These are phyloP conservation scores for Acanthopagrus latus DNA, from an alignment of 2,797 vertebrate species.

Conservation along the genomic window DNA sequence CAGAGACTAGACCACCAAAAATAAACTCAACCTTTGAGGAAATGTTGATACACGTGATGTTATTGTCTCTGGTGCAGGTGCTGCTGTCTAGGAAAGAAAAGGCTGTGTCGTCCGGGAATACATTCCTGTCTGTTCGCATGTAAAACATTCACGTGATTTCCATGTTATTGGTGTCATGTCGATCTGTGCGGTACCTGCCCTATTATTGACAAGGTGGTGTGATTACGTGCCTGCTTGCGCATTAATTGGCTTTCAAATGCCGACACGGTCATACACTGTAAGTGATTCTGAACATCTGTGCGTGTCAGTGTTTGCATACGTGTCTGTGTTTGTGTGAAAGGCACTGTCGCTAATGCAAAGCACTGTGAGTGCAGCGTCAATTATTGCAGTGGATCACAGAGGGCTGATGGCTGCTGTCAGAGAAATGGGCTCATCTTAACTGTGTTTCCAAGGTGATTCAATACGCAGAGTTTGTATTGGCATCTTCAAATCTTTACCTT, in stretches of 20 bases:
- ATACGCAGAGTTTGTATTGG: neutral
- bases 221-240: conserved; percentile 50
- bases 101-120: conserved; percentile 14
- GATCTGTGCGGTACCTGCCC: conserved; percentile 26
- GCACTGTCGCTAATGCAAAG: neutral
- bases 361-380: neutral
- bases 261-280: conserved; percentile 27
- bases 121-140: conserved; percentile 22
- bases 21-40: conserved; percentile 29
- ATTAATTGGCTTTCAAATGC: conserved; percentile 59
- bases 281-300: conserved; percentile 28
- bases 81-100: neutral
- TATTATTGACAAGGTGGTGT: conserved; percentile 32
- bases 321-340: conserved; percentile 23
- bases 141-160: conserved; percentile 4
- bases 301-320: conserved; percentile 12
- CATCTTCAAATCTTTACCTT: neutral
- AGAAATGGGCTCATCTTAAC: neutral
- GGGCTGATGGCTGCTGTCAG: conserved; percentile 33
- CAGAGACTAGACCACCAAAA: conserved; percentile 20
- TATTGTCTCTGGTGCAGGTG: conserved; percentile 16
- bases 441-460: conserved; percentile 17
- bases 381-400: conserved; percentile 14
- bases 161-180: conserved; percentile 16
- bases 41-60: conserved; percentile 23